Base-by-base conservation (phyloP, 2,797 vertebrate genomes). In the Tragelaphus eurycerus region DNA sequence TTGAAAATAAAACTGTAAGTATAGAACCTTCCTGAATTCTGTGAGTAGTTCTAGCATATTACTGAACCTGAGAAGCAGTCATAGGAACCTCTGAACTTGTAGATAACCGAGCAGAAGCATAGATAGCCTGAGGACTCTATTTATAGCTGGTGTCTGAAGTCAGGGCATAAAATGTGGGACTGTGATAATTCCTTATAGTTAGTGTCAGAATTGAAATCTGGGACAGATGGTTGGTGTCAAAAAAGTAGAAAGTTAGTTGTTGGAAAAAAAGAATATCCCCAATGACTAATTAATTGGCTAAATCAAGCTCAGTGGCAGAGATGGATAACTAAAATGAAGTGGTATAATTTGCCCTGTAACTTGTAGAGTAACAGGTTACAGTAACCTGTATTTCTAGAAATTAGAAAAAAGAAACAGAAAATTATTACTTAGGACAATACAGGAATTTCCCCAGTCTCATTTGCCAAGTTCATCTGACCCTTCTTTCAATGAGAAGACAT, bases 221-320 rank as follows among this genome's bases (percentile, higher is more conserved):
- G 50, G 46, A 87, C 2, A 38, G 10, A 17, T 11, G 38, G 50
- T 13, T 95, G 25, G 62, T 88, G 34, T 79, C 34, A 95, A 81
- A 84, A 43, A 93, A 86, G 31, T 94, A 38, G 67, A 87, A n/a
- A 91, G 87, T 31, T 81, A 5, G 48, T 64, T 89, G 46, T 50
- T 87, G 10, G 34, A 9, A 16, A n/a, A 43, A 85, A 34, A 64
- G 29, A 93, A 38, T 64, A 67, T 27, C 13, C 15, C 21, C 78
- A 74, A 54, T 83, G 60, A 48, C n/a, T 83, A 95, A 96, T 90
- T 89, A 93, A 94, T 60, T 96, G n/a, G 14, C 25, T 87, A 89
- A 96, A 90, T 96, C 25, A 93, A 93, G 59, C 21, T 92, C 50
- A 54, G 46, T 76, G 62, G 14, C 43, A 96, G 76, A 93, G 29